Conservation (phyloP, 2,797 vertebrate species). For the Masticophis lateralis region DNA sequence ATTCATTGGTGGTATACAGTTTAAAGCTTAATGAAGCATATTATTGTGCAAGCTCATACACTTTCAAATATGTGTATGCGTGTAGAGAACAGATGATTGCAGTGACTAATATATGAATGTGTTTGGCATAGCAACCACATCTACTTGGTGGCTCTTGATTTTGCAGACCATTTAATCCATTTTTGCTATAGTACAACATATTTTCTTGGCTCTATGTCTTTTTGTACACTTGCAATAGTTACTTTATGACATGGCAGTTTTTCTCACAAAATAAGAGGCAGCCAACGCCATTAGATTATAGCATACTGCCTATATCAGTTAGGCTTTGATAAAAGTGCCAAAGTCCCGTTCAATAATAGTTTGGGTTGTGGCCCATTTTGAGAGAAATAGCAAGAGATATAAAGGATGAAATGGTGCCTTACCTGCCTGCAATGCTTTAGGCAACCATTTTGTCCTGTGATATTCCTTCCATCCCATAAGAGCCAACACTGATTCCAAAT, state of each 20-base stretch:
- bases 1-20: neutral
- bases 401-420: neutral
- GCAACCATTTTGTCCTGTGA: neutral
- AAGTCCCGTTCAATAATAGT: neutral
- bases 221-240: neutral
- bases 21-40: conserved; percentile 8
- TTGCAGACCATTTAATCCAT: neutral
- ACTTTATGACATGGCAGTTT: neutral
- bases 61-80: neutral
- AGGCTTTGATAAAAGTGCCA: neutral
- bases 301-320: neutral
- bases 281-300: neutral
- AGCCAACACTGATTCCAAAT: neutral
- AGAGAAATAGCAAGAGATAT: neutral
- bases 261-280: neutral
- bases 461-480: neutral
- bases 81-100: neutral
- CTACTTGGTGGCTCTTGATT: neutral
- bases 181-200: neutral
- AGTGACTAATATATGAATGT: neutral
- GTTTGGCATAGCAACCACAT: neutral
- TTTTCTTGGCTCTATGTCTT: neutral
- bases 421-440: neutral
- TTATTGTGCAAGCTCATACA: neutral
- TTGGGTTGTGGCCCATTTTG: neutral